A percentile compares a stretch with the other conserved stretches of the same genome.
These are phyloP conservation scores for Progne subis DNA, from an alignment of 2,113 vertebrate species.

Conservation along the genomic window DNA sequence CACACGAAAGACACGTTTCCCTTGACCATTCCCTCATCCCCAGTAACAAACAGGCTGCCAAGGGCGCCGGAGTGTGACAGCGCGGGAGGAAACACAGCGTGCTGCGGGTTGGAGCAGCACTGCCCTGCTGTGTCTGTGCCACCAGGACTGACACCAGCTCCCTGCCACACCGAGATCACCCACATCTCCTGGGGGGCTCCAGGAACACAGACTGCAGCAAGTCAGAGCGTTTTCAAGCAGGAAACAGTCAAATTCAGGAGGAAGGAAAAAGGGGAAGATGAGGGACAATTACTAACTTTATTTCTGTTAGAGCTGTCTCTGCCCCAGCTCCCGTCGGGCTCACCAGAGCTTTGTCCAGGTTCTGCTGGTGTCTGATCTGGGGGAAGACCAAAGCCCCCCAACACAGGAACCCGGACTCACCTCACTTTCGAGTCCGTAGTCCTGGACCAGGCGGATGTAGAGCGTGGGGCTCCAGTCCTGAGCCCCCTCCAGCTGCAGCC, in stretches of 20 bases:
- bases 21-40: neutral
- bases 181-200: neutral
- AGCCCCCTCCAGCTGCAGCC: conserved; percentile 89
- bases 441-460: conserved; percentile 94
- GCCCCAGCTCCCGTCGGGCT: neutral
- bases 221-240: neutral
- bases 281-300: neutral
- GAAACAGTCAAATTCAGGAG: neutral
- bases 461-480: conserved; percentile 92
- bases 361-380: fast-evolving
- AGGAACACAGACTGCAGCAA: neutral
- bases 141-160: neutral
- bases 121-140: neutral
- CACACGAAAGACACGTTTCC: neutral
- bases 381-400: neutral
- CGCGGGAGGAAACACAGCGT: conserved; percentile 13
- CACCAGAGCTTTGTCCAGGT: neutral
- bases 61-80: neutral
- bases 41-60: neutral
- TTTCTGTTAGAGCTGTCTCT: neutral
- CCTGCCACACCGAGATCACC: neutral
- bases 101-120: conserved; percentile 43
- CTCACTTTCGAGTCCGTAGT: conserved; percentile 95
- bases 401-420: conserved; percentile 48
- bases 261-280: neutral